Conservation (phyloP, 2,888 invertebrate species). For the Thyatira batis region DNA sequence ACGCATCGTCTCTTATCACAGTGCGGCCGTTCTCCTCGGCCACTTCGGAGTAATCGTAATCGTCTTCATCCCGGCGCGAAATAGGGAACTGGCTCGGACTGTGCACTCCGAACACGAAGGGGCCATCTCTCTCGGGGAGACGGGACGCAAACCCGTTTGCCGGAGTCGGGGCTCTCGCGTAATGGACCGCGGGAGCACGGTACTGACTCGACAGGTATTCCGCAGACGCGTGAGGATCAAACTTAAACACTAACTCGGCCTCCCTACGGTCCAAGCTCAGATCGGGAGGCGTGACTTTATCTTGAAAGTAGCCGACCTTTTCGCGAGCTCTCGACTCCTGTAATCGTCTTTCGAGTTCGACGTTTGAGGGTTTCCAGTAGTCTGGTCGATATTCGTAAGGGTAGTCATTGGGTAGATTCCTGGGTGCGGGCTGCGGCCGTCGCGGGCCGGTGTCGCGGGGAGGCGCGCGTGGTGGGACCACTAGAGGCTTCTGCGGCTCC, state of each 20-base stretch:
- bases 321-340: constrained; percentile 71
- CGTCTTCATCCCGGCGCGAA: constrained; percentile 65
- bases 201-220: constrained; percentile 73
- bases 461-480: constrained; percentile 72
- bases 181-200: constrained; percentile 69
- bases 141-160: constrained; percentile 70
- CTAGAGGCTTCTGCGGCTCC: constrained; percentile 74
- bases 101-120: constrained; percentile 84
- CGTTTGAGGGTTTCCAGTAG: constrained; percentile 77
- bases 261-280: constrained; percentile 72
- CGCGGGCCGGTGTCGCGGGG: constrained; percentile 70
- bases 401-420: constrained; percentile 54
- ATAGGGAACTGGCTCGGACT: constrained; percentile 77
- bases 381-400: constrained; percentile 64
- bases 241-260: constrained; percentile 76
- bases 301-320: constrained; percentile 77
- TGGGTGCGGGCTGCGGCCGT: constrained; percentile 62
- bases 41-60: constrained; percentile 78
- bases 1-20: constrained; percentile 70
- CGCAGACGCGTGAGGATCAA: constrained; percentile 73
- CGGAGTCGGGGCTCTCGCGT: constrained; percentile 71
- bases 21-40: constrained; percentile 67
- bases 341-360: constrained; percentile 72
- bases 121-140: constrained; percentile 78
- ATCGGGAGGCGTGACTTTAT: constrained; percentile 71